Percentiles rank a stretch among this genome's conserved stretches.
Evolutionary conservation across 2,888 invertebrate species (phyloP).

Genomic region (Ecdyonurus torrentis): DNA sequence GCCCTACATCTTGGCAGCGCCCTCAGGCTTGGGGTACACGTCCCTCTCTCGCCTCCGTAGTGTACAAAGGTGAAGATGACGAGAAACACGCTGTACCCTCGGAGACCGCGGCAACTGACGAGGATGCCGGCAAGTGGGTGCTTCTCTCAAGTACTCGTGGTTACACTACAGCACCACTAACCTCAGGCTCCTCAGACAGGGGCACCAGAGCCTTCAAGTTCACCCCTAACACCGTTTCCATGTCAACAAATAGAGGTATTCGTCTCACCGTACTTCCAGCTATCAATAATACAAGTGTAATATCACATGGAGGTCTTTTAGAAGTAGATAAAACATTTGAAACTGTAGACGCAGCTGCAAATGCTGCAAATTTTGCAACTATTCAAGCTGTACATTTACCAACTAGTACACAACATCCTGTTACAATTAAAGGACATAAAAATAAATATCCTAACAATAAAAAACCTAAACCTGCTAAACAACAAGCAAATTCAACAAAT

Average conservation of each 20-base stretch:
- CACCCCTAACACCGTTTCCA: neutral
- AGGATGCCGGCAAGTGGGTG: slow-evolving; percentile 54
- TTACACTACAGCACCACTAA: slow-evolving; percentile 28
- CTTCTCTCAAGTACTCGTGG: slow-evolving; percentile 61
- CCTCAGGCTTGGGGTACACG: slow-evolving; percentile 6
- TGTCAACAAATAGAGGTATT: slow-evolving; percentile 18
- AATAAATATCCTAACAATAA: neutral
- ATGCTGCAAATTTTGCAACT: neutral
- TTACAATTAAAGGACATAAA: neutral
- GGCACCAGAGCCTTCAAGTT: neutral
- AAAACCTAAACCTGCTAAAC: neutral
- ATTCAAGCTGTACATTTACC: neutral
- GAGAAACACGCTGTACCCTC: neutral
- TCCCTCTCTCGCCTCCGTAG: slow-evolving; percentile 1
- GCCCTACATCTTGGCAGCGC: neutral
- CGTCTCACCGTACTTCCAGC: slow-evolving; percentile 57
- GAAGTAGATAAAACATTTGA: slow-evolving; percentile 57
- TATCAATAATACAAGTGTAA: slow-evolving; percentile 37
- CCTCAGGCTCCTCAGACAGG: neutral
- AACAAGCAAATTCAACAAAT: slow-evolving; percentile 1
- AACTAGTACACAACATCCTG: neutral
- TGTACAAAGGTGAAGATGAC: slow-evolving; percentile 7
- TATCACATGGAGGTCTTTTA: slow-evolving; percentile 54
- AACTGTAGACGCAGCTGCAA: slow-evolving; percentile 41
- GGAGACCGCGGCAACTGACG: neutral